Conservation (phyloP, 2,888 invertebrate genomes). For the Digitonthophagus gazella region DNA sequence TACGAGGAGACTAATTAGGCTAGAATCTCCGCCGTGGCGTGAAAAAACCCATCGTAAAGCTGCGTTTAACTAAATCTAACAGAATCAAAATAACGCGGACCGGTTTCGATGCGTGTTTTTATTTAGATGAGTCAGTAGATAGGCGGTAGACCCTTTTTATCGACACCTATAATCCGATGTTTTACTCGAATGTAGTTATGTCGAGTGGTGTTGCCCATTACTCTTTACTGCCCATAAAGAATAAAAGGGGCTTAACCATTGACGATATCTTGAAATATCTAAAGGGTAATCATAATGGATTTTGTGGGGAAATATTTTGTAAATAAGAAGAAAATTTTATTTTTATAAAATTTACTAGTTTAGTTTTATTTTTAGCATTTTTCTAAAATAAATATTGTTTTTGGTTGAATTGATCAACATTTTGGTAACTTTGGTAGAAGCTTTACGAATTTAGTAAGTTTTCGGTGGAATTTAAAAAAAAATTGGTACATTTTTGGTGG, state of each 20-base stretch:
- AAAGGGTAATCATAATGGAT: neutral
- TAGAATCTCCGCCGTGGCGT: neutral
- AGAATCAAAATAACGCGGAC: slow-evolving; percentile 4
- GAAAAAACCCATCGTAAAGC: slow-evolving; percentile 10
- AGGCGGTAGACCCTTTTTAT: slow-evolving; percentile 11
- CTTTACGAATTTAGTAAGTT: too few relatives aligned
- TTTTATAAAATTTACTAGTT: too few relatives aligned
- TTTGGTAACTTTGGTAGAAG: too few relatives aligned
- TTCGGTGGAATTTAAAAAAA: too few relatives aligned
- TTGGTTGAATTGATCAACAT: too few relatives aligned
- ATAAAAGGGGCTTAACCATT: slow-evolving; percentile 11
- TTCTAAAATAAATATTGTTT: too few relatives aligned
- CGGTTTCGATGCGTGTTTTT: neutral
- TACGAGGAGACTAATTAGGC: slow-evolving; percentile 8
- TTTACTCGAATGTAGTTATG: slow-evolving; percentile 11
- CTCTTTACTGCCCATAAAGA: slow-evolving; percentile 13
- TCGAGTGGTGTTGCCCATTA: slow-evolving; percentile 9
- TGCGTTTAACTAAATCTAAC: slow-evolving; percentile 15
- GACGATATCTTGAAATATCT: slow-evolving; percentile 12
- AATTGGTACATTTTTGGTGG: too few relatives aligned
- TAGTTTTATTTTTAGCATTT: too few relatives aligned
- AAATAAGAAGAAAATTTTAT: neutral
- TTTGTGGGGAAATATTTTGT: neutral
- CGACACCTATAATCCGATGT: slow-evolving; percentile 6
- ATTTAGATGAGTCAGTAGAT: slow-evolving; percentile 3